Evolutionary conservation across 2,113 vertebrate genomes (phyloP), one percentile per base, ranked within the genome.

Genomic region (Sylvietta virens): DNA sequence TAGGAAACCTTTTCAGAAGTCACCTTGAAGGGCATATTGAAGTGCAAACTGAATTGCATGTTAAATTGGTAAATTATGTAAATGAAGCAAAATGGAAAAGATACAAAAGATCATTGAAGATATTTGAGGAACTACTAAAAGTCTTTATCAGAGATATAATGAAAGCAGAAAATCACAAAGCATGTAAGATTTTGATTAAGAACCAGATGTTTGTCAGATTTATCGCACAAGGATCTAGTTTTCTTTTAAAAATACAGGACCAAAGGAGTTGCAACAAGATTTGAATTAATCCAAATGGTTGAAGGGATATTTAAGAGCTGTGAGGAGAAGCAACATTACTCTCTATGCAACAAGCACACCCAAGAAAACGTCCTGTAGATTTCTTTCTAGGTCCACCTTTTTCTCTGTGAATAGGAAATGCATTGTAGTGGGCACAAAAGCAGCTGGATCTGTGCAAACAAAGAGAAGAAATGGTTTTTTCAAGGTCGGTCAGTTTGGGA

Each of bases 1-100:
- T 94, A 80, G 71, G 65, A 92, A 71, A 58, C 88, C 87, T 92
- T 92, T 95, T 42, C 42, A 66, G 83, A 89, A 58, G 74, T 94
- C 72, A 70, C 65, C 62, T 70, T 86, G 79, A 90, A 86, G 57
- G 88, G 47, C 66, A 24, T 53, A 24, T 35, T 84, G 54, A 92
- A 92, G 57, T 76, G 60, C 78, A 94, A 93, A 87, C 57, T 62
- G 60, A 79, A 81, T 70, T 77, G 61, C 69, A 11, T 60, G 44
- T 61, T 92, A 73, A 93, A 74, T n/a, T 31, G 51, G 26, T 70
- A 58, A 60, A 84, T 81, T 80, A 94, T 73, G 54, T 66, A 95
- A 90, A 97, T 74, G 13, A 91, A 83, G 16, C 35, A 65, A 86
- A 91, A 88, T 53, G 22, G 53, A 58, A 90, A 93, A 69, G 73